Evolutionary conservation across 2,797 vertebrate species (phyloP).

Genomic region (Sternarchorhynchus goeldii): DNA sequence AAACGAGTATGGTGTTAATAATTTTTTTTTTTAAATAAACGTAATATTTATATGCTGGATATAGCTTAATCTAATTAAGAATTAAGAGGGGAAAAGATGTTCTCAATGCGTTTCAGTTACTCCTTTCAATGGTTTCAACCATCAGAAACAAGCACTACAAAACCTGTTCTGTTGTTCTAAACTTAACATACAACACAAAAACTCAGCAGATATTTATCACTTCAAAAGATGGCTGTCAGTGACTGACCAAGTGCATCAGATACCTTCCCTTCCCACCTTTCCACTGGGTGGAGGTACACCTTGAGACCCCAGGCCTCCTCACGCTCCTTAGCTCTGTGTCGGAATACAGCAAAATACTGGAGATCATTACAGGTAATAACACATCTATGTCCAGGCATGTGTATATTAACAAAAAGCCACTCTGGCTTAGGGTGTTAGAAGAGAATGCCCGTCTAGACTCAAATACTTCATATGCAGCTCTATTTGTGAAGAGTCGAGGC

Average conservation of each 20-base stretch:
- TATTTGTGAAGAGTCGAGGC: neutral
- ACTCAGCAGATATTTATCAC: neutral
- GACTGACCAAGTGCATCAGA: constrained; percentile 46
- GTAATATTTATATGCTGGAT: neutral
- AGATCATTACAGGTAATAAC: constrained; percentile 25
- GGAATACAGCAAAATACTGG: constrained; percentile 42
- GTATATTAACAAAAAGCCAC: constrained; percentile 32
- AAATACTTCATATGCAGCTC: constrained; percentile 37
- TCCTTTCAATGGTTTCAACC: constrained; percentile 1
- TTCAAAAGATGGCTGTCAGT: constrained; percentile 35
- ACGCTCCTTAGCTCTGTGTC: constrained; percentile 14
- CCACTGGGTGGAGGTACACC: constrained; percentile 31
- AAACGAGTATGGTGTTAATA: neutral
- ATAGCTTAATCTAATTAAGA: neutral
- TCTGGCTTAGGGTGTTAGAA: constrained; percentile 58
- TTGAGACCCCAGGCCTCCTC: constrained; percentile 15
- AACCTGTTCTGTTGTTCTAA: neutral
- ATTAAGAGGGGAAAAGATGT: neutral
- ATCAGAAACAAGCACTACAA: constrained; percentile 3
- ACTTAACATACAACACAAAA: neutral
- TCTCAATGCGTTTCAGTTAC: neutral
- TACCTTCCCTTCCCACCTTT: constrained; percentile 38
- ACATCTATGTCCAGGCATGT: constrained; percentile 8
- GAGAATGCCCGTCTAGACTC: constrained; percentile 49
- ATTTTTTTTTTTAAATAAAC: neutral